Evolutionary conservation across 2,113 vertebrate species (phyloP).

Genomic region (Odobenus rosmarus): DNA sequence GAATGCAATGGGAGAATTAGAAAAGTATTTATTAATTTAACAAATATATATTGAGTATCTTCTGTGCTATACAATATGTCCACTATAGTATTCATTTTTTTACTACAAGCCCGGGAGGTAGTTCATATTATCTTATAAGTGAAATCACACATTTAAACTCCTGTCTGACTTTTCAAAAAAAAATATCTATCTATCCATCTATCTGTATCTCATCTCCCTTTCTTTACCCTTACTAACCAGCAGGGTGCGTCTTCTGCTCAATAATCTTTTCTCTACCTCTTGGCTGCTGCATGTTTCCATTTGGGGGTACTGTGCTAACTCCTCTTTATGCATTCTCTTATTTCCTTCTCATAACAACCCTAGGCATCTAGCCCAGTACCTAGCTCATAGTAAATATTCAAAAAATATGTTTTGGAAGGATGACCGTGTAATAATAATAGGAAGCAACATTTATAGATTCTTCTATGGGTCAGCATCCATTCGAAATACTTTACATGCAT

Average conservation of each 20-base stretch:
- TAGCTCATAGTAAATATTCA: not conserved
- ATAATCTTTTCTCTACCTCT: not conserved
- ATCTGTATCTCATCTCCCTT: not conserved
- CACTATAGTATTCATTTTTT: not conserved
- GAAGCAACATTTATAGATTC: not conserved
- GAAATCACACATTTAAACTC: not conserved
- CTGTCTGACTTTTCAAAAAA: not conserved
- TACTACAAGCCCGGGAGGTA: not conserved
- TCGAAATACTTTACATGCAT: not conserved
- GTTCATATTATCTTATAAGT: not conserved
- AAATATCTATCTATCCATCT: no score
- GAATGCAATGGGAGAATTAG: not conserved
- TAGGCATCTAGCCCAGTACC: not conserved
- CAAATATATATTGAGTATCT: constrained; percentile 3
- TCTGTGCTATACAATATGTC: not conserved
- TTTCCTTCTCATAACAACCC: not conserved
- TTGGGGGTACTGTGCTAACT: not conserved
- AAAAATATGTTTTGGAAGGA: not conserved
- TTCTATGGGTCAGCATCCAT: not conserved
- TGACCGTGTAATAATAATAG: not conserved
- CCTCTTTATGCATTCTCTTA: not conserved
- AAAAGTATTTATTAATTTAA: constrained; percentile 34
- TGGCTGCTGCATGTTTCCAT: not conserved
- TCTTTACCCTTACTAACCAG: constrained; percentile 9
- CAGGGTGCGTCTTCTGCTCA: constrained; percentile 1